Conservation (phyloP, 2,888 invertebrate species). For the Callosobruchus maculatus region DNA sequence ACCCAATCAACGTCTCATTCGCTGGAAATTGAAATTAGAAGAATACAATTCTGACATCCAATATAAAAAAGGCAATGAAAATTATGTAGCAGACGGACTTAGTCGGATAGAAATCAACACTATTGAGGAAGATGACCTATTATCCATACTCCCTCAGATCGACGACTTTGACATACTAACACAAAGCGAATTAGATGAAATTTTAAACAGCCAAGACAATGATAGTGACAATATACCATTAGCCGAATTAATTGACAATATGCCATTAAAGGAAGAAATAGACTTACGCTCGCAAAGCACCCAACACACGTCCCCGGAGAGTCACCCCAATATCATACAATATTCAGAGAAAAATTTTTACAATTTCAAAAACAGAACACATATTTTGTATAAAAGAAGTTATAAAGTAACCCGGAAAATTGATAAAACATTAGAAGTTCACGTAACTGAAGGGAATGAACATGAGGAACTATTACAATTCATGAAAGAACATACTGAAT, state of each 20-base stretch:
- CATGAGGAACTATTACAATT: background rate
- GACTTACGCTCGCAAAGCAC: too few species aligned
- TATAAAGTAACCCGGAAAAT: too few species aligned
- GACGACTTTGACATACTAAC: background rate
- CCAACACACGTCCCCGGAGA: too few species aligned
- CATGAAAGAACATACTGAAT: background rate
- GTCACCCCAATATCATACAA: background rate
- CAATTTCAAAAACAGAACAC: background rate
- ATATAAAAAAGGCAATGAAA: slow-evolving; percentile 15
- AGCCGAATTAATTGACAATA: too few species aligned
- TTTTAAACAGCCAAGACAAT: too few species aligned
- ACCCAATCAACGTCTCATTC: slow-evolving; percentile 17
- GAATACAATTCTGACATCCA: slow-evolving; percentile 12
- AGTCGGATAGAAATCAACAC: background rate
- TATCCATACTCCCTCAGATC: background rate
- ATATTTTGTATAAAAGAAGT: too few species aligned
- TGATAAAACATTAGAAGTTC: too few species aligned
- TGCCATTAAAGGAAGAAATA: too few species aligned
- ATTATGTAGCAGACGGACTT: slow-evolving; percentile 5
- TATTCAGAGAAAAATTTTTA: background rate
- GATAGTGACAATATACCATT: too few species aligned
- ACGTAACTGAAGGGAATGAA: background rate
- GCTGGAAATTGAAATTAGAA: slow-evolving; percentile 16
- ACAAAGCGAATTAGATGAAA: background rate
- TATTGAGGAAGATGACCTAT: background rate